Base-by-base conservation (phyloP, 2,888 invertebrate genomes). In the Xestoiulus laeticollis region DNA sequence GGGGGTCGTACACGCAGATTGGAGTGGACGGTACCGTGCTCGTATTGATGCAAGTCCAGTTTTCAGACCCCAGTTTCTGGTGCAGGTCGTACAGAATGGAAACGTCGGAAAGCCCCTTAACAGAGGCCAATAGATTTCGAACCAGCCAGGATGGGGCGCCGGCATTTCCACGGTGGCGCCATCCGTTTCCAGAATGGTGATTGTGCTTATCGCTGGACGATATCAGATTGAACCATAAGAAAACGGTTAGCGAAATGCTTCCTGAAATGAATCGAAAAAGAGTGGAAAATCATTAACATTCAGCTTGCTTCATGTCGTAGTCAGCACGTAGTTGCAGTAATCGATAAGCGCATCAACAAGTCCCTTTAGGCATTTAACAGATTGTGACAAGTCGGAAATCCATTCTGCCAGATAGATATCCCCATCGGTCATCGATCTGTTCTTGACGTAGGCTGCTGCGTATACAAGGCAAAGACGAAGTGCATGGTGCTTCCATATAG, bases 1-100 rank as follows among this genome's bases (percentile, higher is more conserved):
- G 87, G 0, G 89, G 87, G n/a, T 90, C 88, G 86, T 91, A 90
- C 26, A 91, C 89, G 89, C 91, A 91, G 43, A 91, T 89, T 22
- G 89, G 88, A 88, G 90, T 90, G 0, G 86, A 59, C 8, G 90
- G 91, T 30, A 53, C 48, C 0, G 90, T 91, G 22, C 87, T 88
- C 16, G 90, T 89, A 22, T 87, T 84, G 3, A 90, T 86, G 88
- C 91, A 91, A 19, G 53, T 82, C 87, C 43, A 87, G 84, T 87
- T 84, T 30, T 86, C 86, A 5, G 0, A 32, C 48, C 0, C 26
- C 48, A 53, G 6, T 53, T 38, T 38, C 43, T 26, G 86, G 22
- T 19, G 22, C 43, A 86, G 14, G 26, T 86, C 86, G 14, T 86
- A 86, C 22, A 48, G 43, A 22, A 86, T 19, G 48, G 32, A 22